phyloP scores from a whole-genome alignment of 1,140 invertebrate genomes.

The Heliconius nattereri region DNA sequence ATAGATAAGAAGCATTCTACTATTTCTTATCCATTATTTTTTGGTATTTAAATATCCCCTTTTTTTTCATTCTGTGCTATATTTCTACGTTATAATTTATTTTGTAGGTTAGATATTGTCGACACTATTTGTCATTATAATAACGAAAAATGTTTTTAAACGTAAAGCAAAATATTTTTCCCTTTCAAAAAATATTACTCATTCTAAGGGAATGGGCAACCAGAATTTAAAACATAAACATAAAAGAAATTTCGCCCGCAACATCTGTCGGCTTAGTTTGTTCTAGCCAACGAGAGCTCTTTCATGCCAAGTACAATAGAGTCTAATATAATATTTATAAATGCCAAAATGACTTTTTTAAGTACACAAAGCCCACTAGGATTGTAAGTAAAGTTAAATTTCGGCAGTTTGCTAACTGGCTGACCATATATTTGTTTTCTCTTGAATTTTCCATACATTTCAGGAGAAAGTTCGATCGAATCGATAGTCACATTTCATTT shows the following conservation, averaged over 20 bases:
- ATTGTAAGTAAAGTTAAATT: neutral
- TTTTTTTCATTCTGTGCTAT: too few relatives aligned
- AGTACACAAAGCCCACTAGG: neutral
- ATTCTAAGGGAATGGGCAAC: slow-evolving; percentile 4
- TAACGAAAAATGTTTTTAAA: too few relatives aligned
- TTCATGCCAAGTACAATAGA: slow-evolving; percentile 2
- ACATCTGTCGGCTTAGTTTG: slow-evolving; percentile 8
- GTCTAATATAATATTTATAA: slow-evolving; percentile 4
- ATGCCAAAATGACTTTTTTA: neutral
- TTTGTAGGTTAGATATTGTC: too few relatives aligned
- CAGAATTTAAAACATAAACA: slow-evolving; percentile 3
- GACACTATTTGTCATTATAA: too few relatives aligned
- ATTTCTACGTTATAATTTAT: too few relatives aligned
- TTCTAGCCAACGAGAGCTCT: slow-evolving; percentile 8
- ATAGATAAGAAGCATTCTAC: too few relatives aligned
- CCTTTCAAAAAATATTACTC: neutral
- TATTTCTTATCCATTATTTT: too few relatives aligned
- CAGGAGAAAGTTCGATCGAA: neutral
- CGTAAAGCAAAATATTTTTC: neutral
- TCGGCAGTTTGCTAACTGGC: neutral
- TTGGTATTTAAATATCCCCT: too few relatives aligned
- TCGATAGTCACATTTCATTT: neutral
- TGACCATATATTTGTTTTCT: neutral
- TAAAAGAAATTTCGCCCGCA: slow-evolving; percentile 6
- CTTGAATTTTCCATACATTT: neutral